Evolutionary conservation across 2,888 invertebrate species (phyloP).

Genomic region (Drosophila macrothrix): DNA sequence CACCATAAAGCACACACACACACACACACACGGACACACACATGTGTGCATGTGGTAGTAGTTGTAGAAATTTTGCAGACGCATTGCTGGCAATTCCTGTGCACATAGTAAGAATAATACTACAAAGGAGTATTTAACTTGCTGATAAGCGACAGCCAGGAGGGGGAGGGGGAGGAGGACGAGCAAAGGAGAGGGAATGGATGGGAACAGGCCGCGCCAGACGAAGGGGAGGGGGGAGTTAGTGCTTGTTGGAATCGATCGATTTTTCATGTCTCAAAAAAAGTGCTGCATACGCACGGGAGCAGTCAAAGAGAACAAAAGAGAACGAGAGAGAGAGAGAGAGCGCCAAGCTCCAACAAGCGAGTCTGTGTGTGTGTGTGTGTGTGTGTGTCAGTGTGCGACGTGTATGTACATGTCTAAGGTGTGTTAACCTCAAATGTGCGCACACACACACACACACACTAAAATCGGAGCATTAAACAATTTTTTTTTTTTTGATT

Average conservation of each 20-base stretch:
- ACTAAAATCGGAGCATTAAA: constrained; percentile 33
- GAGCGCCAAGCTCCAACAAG: constrained; percentile 28
- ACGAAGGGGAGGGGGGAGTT: constrained; percentile 9
- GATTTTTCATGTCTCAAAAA: constrained; percentile 77
- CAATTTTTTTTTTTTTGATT: constrained; percentile 27
- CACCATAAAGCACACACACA: constrained; percentile 28
- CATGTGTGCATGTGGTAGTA: constrained; percentile 23
- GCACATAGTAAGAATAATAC: constrained; percentile 73
- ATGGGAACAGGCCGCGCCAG: constrained; percentile 44
- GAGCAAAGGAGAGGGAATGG: neutral
- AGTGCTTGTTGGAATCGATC: constrained; percentile 64
- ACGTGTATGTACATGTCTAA: constrained; percentile 83
- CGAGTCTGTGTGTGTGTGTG: constrained; percentile 23
- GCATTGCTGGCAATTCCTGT: constrained; percentile 67
- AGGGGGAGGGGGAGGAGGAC: neutral
- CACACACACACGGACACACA: constrained; percentile 2
- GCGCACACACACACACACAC: constrained; percentile 47
- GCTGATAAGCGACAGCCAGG: constrained; percentile 70
- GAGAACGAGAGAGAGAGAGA: constrained; percentile 6
- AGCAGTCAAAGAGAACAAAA: constrained; percentile 30
- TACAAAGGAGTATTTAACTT: constrained; percentile 67
- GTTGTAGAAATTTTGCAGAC: constrained; percentile 63
- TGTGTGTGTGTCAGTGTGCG: constrained; percentile 31
- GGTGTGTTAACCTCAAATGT: constrained; percentile 84
- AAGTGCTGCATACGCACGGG: constrained; percentile 74